Conservation (phyloP, 2,797 vertebrate species). For the Rousettus madagascariensis region DNA sequence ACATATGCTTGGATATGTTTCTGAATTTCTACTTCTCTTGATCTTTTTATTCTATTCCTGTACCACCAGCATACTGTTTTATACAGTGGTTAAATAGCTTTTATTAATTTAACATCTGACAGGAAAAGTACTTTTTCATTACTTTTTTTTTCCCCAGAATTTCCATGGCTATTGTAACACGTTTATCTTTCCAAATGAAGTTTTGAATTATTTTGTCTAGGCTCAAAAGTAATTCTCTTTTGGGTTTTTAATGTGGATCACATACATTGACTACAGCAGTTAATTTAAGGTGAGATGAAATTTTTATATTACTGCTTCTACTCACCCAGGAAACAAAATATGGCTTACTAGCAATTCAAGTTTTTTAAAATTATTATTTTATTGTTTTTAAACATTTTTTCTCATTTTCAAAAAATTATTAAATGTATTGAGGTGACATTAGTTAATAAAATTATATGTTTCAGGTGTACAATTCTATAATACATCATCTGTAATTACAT, state of each 20-base stretch:
- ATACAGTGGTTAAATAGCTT: neutral
- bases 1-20: neutral
- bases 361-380: neutral
- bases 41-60: neutral
- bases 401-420: no score
- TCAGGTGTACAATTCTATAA: no score
- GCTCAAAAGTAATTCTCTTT: neutral
- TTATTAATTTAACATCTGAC: neutral
- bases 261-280: neutral
- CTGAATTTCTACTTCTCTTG: neutral
- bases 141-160: neutral
- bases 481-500: no score
- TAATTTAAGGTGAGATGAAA: neutral
- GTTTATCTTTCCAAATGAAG: neutral
- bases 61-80: neutral
- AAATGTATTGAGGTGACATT: no score
- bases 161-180: neutral
- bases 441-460: no score
- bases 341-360: neutral
- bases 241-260: neutral
- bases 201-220: constrained; percentile 10
- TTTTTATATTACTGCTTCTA: neutral
- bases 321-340: neutral
- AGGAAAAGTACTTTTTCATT: neutral
- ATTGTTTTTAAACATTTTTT: neutral